Evolutionary conservation across 2,113 vertebrate species (phyloP), one percentile per base, ranked within the genome.

Genomic region (Diadophis punctatus): DNA sequence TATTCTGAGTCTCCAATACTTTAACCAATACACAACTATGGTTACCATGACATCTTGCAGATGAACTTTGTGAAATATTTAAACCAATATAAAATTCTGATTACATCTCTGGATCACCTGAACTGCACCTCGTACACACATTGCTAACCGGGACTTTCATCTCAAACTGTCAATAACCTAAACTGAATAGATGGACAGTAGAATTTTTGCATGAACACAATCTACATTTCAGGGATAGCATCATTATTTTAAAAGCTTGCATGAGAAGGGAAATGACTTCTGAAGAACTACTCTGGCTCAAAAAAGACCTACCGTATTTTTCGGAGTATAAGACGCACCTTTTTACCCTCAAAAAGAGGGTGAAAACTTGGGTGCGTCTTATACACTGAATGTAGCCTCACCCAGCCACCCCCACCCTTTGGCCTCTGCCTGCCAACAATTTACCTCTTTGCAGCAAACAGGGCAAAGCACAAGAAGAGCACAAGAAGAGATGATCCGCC

Each of bases 1-100:
- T n/a, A 68, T 5, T 34, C n/a, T 74, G 63, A 74, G n/a, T 74
- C n/a, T 74, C 68, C 68, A 74, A 8, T 74, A 39, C 0, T n/a
- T 39, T 39, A 74, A 74, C 68, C 68, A 74, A 34, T 74, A 39
- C 18, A 74, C 7, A 74, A 74, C 6, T 39, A 74, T 74, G 7
- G n/a, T 14, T 74, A 39, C n/a, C 14, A 74, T 74, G 16, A 74
- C n/a, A 74, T 74, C 4, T 34, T 74, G 68, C 6, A 39, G 4
- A 1, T 68, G 63, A 68, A n/a, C n/a, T 34, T 68, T 34, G n/a
- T 39, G 68, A n/a, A 89, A 0, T 1, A 86, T 87, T 87, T 90
- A 8, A 90, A 93, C 84, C 88, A 93, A 58, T 39, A 5, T 27
- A 51, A 94, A 30, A 3, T 48, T 93, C 93, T 92, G 2, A 25